Evolutionary conservation across 1,140 invertebrate species (phyloP), one percentile per base, ranked within the genome.

Genomic region (Drosophila pandora): DNA sequence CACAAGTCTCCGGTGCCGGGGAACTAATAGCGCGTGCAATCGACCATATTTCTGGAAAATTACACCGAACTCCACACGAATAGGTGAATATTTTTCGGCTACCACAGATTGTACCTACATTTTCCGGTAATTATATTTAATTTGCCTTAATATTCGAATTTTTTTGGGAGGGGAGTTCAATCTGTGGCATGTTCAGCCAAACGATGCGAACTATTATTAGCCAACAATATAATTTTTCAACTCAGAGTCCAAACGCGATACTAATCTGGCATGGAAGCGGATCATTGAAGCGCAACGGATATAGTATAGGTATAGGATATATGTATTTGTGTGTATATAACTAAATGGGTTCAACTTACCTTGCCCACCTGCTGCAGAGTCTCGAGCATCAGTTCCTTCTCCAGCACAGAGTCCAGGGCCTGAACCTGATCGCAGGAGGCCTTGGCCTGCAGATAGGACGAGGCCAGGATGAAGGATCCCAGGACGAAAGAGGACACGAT

Each of bases 371-470:
- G 93, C 55, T 93, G 92, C 63, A 93, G 84, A 12, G 94, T 94
- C 79, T 95, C 94, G 25, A 94, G 90, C 41, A 94, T 93, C 13
- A 95, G 90, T 80, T 95, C 94, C 79, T 95, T 93, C 77, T 95
- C 94, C 52, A 94, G 91, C 89, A 94, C 93, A 28, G 93, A 93
- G 55, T 94, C 94, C 6, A 94, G 87, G 58, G 95, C 94, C 82
- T 94, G 94, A 17, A 95, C 91, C 87, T 95, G 94, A 70, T 94
- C 94, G 89, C 95, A 96, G 9, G 95, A 94, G 28, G 94, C 94
- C 62, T 94, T 94, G 28, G 95, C 95, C 79, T 95, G 94, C n/a
- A 97, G 94, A 93, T 96, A 97, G 69, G 96, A 95, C 5, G 95
- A 94, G 28, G 96, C 95, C 67, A 97, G 91, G 76, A 97, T 95